Base-by-base conservation (phyloP, 1,140 invertebrate genomes). In the Palaemon carinicauda region DNA sequence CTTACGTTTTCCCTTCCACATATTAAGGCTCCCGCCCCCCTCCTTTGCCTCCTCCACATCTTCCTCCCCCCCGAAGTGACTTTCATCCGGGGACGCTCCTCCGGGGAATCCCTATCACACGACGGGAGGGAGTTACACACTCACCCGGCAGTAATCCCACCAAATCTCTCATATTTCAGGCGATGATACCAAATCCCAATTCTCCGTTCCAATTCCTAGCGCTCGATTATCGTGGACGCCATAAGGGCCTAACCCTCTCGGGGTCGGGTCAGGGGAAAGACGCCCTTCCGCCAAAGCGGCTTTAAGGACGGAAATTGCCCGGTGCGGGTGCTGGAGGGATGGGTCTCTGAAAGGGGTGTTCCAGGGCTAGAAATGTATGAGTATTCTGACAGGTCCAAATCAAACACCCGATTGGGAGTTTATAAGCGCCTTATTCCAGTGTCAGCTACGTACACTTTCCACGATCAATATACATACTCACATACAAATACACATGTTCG, bases 121-220 rank as follows among this genome's bases (percentile, higher is more conserved):
- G 53, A 24, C 71, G 15, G 73, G 73, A 56, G 53, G 81, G 81
- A 83, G 81, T 83, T 83, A 77, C 81, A 75, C 81, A 73, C 53
- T 74, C 71, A 83, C 71, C 81, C 60, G 81, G 81, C 81, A 77
- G 73, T 83, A 74, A 83, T 75, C 81, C 71, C 81, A 75, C 60
- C 81, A 83, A 83, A 77, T 74, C 81, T 71, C 51, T 82, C 80
- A 82, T 74, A 82, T 82, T 74, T 73, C 81, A 75, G 53, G 74
- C 81, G 71, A 80, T 83, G 81, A 83, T 83, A 83, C 81, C 51
- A 74, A 83, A 83, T 83, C 81, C 81, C 81, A 83, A 83, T 83
- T 83, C 81, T 83, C 81, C 73, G 51, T 83, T 83, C 81, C 81
- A 74, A 83, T 83, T 83, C 81, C 81, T 83, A 74, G 71, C 81